Conservation (phyloP, 2,113 vertebrate species). For the Dicaeum eximium region DNA sequence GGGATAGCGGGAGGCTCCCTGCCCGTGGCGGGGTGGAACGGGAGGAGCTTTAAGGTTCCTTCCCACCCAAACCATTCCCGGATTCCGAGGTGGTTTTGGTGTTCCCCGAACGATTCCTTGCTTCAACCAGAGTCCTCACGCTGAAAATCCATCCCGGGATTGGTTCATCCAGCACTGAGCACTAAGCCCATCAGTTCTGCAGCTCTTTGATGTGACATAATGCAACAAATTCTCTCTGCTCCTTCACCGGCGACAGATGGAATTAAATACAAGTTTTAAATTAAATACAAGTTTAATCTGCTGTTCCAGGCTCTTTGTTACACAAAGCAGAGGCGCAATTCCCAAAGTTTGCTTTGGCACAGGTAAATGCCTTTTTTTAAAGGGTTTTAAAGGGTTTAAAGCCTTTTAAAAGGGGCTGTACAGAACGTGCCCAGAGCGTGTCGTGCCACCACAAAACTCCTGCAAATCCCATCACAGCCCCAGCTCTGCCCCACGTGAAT, state of each 20-base stretch:
- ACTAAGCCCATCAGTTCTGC: rapidly evolving
- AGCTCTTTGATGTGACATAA: not conserved
- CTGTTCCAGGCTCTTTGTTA: not conserved
- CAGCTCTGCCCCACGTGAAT: rapidly evolving
- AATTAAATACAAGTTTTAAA: not conserved
- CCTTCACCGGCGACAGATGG: rapidly evolving
- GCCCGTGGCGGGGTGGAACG: no score
- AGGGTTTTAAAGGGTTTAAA: not conserved
- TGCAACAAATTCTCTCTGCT: rapidly evolving
- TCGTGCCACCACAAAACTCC: rapidly evolving
- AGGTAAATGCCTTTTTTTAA: not conserved
- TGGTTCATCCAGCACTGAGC: no score
- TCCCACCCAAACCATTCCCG: no score
- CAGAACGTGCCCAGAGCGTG: rapidly evolving
- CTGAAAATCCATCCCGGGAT: not conserved
- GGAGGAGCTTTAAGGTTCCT: no score
- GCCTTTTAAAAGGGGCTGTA: not conserved
- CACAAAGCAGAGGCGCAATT: rapidly evolving
- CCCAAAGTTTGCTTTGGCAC: not conserved
- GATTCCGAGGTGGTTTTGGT: not conserved
- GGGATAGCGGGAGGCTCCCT: no score
- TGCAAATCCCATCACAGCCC: not conserved
- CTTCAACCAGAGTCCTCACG: not conserved
- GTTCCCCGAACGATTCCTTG: no score
- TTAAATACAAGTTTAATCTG: not conserved